Conservation (phyloP, 1,140 invertebrate species). For the Pseudoatta argentina region DNA sequence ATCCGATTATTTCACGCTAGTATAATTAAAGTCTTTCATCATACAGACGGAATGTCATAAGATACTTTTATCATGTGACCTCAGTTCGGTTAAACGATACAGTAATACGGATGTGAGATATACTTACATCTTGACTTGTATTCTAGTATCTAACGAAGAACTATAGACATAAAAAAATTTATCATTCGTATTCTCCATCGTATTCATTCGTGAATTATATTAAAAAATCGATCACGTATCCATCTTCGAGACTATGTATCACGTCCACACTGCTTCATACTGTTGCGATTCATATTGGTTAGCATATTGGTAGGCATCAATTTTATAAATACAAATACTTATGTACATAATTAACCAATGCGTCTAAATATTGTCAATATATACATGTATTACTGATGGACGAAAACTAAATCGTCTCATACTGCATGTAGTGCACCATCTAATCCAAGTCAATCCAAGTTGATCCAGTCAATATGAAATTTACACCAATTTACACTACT, state of each 20-base stretch:
- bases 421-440: not conserved
- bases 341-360: not conserved
- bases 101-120: conserved; percentile 50
- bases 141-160: conserved; percentile 94
- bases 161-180: conserved; percentile 96
- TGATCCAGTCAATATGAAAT: not conserved
- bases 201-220: conserved; percentile 40
- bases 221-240: conserved; percentile 21
- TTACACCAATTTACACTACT: too few species aligned
- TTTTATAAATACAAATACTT: not conserved
- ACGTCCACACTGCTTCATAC: not conserved
- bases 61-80: conserved; percentile 33
- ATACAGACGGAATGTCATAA: not conserved
- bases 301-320: not conserved
- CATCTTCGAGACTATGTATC: conserved; percentile 22
- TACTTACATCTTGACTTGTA: conserved; percentile 97
- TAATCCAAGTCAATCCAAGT: not conserved
- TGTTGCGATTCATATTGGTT: not conserved
- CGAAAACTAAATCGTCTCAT: not conserved
- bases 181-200: conserved; percentile 90
- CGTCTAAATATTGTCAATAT: not conserved
- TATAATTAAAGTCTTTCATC: conserved; percentile 45
- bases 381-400: not conserved
- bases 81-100: conserved; percentile 38
- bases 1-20: conserved; percentile 61